Base-by-base conservation (phyloP, 1,140 invertebrate species). In the Neotoxoptera formosana region DNA sequence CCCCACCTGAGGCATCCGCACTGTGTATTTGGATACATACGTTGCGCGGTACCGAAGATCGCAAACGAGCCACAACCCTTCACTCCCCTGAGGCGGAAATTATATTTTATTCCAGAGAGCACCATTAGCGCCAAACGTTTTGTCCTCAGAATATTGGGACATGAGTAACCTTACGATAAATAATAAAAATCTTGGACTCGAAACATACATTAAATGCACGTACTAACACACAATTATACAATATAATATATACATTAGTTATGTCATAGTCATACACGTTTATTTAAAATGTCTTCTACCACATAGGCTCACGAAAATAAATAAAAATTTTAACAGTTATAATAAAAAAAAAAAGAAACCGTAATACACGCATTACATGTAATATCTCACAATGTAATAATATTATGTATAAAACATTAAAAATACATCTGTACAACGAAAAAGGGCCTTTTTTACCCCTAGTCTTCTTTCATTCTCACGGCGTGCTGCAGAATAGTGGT, bases 51-150 rank as follows among this genome's bases (percentile, higher is more conserved):
- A 45, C 53, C 45, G 56, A 41, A 45, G 88, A 56, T 53, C 51
- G 20, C 89, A 90, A 67, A 90, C 89, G 89, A 60, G 56, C 56
- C 53, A 56, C 36, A 67, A 41, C 6, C 8, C n/a, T 76, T 76
- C 30, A 14, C 23, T 67, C 53, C 34, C 90, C 7, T 30, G 14
- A 23, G 45, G 51, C 47, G 30, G 17, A 48, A 84, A 92, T 92
- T 92, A 84, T 84, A 76, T 76, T 76, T 81, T 93, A 93, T 93
- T 93, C 81, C 51, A 21, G 47, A 21, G 91, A 84, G 81, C 8
- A 93, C 91, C 81, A 93, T 93, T 93, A 93, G 48, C 45, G 47
- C 41, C 47, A 7, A 86, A 51, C 34, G 56, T 36, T 51, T 30
- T 53, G n/a, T 83, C 7, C 81, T 56, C 8, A 30, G 7, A n/a